Evolutionary conservation across 2,797 vertebrate species (phyloP).

Genomic region (Poeciliopsis paucimaculata): DNA sequence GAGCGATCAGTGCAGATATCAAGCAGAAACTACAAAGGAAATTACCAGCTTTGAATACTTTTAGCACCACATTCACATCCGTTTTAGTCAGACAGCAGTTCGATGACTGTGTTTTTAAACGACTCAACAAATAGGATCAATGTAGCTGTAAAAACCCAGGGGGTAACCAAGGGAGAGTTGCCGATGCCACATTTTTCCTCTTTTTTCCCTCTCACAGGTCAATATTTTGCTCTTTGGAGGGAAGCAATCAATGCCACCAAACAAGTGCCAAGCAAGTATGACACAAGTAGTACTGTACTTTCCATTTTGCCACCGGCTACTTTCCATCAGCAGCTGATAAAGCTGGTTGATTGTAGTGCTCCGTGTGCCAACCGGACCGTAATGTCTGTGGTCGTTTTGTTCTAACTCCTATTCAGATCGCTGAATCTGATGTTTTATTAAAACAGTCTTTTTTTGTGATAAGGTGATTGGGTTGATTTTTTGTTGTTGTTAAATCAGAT

Average conservation of each 20-base stretch:
- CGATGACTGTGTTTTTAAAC: conserved; percentile 29
- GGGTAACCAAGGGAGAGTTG: conserved; percentile 51
- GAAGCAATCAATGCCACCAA: conserved; percentile 78
- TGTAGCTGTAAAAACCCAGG: background rate
- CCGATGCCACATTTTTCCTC: conserved; percentile 58
- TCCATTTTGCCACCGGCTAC: conserved; percentile 83
- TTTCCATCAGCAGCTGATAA: conserved; percentile 81
- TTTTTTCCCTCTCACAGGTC: conserved; percentile 67
- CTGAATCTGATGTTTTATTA: conserved; percentile 73
- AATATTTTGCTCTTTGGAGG: conserved; percentile 75
- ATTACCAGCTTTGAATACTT: conserved; percentile 27
- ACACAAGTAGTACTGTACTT: conserved; percentile 81
- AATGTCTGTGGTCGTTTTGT: conserved; percentile 48
- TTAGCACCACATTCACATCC: conserved; percentile 15
- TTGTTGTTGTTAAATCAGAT: conserved; percentile 71
- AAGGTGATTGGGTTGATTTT: conserved; percentile 51
- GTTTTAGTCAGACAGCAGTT: conserved; percentile 23
- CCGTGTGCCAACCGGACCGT: conserved; percentile 70
- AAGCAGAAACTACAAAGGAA: conserved; percentile 12
- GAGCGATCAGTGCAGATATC: background rate
- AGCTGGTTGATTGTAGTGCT: conserved; percentile 73
- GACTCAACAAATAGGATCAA: conserved; percentile 15
- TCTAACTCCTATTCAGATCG: conserved; percentile 51
- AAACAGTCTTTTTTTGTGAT: conserved; percentile 49
- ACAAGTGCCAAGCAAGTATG: conserved; percentile 83